These are phyloP conservation scores for Drosophila serrata DNA, from an alignment of 1,140 invertebrate species.

Conservation along the genomic window DNA sequence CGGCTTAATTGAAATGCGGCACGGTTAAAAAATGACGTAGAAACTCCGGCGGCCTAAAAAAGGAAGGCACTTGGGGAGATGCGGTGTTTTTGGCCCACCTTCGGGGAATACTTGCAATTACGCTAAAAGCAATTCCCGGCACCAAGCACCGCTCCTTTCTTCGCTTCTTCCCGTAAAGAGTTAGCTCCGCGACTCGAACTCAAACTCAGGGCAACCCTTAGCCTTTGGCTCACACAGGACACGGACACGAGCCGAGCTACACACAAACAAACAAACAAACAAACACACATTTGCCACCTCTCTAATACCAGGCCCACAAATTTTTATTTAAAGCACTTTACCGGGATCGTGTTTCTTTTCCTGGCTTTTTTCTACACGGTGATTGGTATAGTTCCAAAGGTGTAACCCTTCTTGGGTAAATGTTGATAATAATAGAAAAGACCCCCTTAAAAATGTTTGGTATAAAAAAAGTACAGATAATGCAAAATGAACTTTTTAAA, in stretches of 20 bases:
- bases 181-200: conserved; percentile 22
- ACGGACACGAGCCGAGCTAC: neutral
- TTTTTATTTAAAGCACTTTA: conserved; percentile 68
- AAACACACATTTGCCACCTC: conserved; percentile 43
- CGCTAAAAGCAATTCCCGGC: conserved; percentile 78
- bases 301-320: conserved; percentile 48
- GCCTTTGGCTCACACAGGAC: conserved; percentile 37
- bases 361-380: conserved; percentile 8
- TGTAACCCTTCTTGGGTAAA: neutral
- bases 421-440: too few relatives aligned
- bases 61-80: conserved; percentile 34
- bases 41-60: conserved; percentile 60
- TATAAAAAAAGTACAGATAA: too few relatives aligned
- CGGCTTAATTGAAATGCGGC: conserved; percentile 71
- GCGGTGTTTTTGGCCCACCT: conserved; percentile 51
- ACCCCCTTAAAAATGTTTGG: too few relatives aligned
- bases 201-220: conserved; percentile 31
- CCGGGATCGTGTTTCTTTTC: conserved; percentile 37
- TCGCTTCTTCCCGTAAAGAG: conserved; percentile 55
- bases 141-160: conserved; percentile 30
- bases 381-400: neutral
- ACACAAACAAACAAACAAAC: conserved; percentile 18
- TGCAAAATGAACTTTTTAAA: too few relatives aligned
- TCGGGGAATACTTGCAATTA: conserved; percentile 79
- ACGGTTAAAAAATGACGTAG: conserved; percentile 55